Evolutionary conservation across 2,797 vertebrate species (phyloP).

Genomic region (Clarias laeviceps): DNA sequence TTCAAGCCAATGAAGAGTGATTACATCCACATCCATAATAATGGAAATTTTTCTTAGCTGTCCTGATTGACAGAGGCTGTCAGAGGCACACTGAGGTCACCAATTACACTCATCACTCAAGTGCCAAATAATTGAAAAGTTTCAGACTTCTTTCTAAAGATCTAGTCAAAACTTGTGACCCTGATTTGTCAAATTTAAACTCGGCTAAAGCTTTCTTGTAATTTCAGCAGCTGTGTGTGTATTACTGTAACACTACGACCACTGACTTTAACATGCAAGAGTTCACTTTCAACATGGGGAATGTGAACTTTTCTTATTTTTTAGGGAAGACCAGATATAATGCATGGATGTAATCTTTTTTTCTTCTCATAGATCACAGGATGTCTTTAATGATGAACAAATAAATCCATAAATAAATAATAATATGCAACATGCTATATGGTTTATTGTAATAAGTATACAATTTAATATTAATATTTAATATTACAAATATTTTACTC

Average conservation of each 20-base stretch:
- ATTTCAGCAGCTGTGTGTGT: neutral
- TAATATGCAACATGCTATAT: no score
- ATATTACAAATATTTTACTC: no score
- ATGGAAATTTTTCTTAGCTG: conserved; percentile 46
- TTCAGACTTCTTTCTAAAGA: neutral
- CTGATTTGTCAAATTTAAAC: neutral
- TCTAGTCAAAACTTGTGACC: neutral
- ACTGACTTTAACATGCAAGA: neutral
- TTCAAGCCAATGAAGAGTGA: conserved; percentile 50
- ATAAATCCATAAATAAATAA: neutral
- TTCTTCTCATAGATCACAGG: neutral
- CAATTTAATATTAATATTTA: no score
- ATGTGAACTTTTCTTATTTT: neutral
- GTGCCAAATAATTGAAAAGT: conserved; percentile 46
- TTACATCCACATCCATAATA: conserved; percentile 49
- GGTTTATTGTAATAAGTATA: no score
- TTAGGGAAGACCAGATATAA: neutral
- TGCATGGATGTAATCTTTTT: neutral
- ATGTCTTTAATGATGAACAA: neutral
- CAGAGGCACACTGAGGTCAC: conserved; percentile 47
- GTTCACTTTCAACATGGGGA: neutral
- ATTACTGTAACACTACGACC: no score
- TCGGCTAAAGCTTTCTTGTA: neutral
- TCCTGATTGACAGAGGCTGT: conserved; percentile 46
- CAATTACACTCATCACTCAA: conserved; percentile 48